A percentile compares a stretch with the other conserved stretches of the same genome.
These are phyloP conservation scores for Acleris emargana DNA, from an alignment of 2,888 invertebrate genomes.

Conservation along the genomic window DNA sequence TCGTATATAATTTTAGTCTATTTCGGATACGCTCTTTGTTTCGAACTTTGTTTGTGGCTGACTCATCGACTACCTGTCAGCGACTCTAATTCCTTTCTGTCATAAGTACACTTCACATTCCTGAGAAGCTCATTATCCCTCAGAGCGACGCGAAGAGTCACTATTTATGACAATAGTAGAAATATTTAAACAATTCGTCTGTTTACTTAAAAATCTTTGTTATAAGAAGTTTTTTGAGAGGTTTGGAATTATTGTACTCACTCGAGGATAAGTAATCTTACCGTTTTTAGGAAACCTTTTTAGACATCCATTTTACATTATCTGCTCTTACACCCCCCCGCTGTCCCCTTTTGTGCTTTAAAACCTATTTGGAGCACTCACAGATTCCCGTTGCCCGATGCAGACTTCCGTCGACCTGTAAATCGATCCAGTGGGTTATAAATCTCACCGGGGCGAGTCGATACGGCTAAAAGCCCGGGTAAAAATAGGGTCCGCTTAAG, in stretches of 20 bases:
- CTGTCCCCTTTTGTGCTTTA: conserved; percentile 61
- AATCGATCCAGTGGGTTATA: conserved; percentile 73
- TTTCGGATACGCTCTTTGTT: conserved; percentile 46
- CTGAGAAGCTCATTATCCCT: conserved; percentile 69
- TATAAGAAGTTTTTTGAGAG: conserved; percentile 2
- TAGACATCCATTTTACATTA: conserved; percentile 47
- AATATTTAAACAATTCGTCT: not conserved
- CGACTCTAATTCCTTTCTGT: conserved; percentile 70
- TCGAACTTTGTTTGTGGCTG: conserved; percentile 48
- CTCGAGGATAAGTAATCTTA: not conserved
- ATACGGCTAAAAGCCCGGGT: conserved; percentile 80
- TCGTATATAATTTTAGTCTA: conserved; percentile 37
- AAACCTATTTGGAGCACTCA: conserved; percentile 62
- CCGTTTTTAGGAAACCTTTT: conserved; percentile 19
- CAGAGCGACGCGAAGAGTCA: conserved; percentile 69
- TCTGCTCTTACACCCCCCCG: conserved; percentile 46
- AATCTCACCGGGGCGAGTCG: conserved; percentile 68
- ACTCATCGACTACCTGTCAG: conserved; percentile 75
- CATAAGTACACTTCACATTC: conserved; percentile 62
- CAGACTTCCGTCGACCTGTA: conserved; percentile 75
- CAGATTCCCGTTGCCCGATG: conserved; percentile 72
- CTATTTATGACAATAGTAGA: conserved; percentile 25
- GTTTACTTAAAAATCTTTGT: conserved; percentile 8
- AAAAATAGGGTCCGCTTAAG: conserved; percentile 78
- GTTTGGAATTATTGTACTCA: conserved; percentile 3